These are phyloP conservation scores for Trigoniulus corallinus DNA, from an alignment of 1,140 invertebrate species.

Conservation along the genomic window DNA sequence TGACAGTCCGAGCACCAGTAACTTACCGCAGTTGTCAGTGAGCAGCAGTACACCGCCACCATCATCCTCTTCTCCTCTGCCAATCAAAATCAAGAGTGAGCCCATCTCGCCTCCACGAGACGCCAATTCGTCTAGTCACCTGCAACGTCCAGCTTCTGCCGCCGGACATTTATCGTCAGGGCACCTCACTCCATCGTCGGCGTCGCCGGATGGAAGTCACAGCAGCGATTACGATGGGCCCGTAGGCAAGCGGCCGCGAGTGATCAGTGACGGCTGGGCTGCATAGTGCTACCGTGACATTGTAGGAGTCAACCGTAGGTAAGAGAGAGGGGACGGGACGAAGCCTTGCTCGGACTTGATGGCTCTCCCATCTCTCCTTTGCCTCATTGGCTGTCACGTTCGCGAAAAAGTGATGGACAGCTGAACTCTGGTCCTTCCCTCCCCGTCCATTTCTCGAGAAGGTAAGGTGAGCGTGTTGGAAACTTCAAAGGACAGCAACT, in stretches of 20 bases:
- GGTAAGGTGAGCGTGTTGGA: no score
- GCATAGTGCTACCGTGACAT: neutral
- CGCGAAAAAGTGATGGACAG: no score
- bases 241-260: slow-evolving; percentile 1
- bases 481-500: no score
- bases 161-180: neutral
- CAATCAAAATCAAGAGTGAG: slow-evolving; percentile 85
- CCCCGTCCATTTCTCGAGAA: no score
- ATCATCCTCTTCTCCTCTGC: slow-evolving; percentile 43
- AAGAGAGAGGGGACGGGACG: no score
- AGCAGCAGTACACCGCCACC: slow-evolving; percentile 65
- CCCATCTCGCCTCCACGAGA: slow-evolving; percentile 76
- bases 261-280: slow-evolving; percentile 1
- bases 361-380: no score
- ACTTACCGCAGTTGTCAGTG: slow-evolving; percentile 39
- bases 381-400: no score
- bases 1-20: slow-evolving; percentile 1
- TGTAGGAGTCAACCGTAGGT: neutral
- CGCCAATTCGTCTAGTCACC: slow-evolving; percentile 7
- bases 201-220: slow-evolving; percentile 6
- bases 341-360: no score
- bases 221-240: slow-evolving; percentile 7
- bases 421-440: no score
- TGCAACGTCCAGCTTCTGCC: slow-evolving; percentile 3
- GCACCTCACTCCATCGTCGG: slow-evolving; percentile 1